phyloP scores from a whole-genome alignment of 2,113 vertebrate genomes.

The Morone chrysops region DNA sequence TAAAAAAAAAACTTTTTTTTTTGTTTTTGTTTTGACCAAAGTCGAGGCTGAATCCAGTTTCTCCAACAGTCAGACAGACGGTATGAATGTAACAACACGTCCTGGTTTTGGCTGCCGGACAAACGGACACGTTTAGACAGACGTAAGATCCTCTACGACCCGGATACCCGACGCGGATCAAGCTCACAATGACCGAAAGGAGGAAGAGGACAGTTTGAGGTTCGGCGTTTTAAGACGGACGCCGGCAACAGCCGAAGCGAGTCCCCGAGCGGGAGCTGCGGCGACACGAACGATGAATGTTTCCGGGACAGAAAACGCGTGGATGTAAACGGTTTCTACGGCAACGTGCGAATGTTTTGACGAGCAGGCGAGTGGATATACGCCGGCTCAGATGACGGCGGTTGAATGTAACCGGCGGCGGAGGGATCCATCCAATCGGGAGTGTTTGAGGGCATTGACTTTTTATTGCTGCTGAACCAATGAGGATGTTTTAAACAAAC shows the following conservation, averaged over 20 bases:
- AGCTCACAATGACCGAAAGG: too few species aligned
- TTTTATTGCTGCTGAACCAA: slow-evolving; percentile 64
- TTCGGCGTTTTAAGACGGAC: background rate
- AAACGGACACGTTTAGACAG: background rate
- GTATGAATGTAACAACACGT: slow-evolving; percentile 12
- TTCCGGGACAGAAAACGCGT: background rate
- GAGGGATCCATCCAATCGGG: background rate
- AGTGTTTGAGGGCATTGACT: background rate
- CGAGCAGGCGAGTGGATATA: too few species aligned
- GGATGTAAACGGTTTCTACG: slow-evolving; percentile 24
- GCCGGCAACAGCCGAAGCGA: background rate
- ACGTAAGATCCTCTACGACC: background rate
- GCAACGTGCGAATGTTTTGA: slow-evolving; percentile 20
- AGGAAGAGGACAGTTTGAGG: background rate
- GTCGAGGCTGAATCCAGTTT: slow-evolving; percentile 3
- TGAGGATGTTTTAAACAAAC: slow-evolving; percentile 16
- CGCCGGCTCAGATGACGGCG: background rate
- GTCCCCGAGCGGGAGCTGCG: background rate
- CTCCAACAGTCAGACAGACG: background rate
- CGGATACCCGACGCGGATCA: background rate
- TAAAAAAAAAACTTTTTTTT: background rate
- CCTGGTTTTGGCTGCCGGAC: slow-evolving; percentile 35
- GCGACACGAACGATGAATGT: slow-evolving; percentile 6
- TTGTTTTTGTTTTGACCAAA: slow-evolving; percentile 41
- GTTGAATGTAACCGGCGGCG: slow-evolving; percentile 41